Evolutionary conservation across 2,113 vertebrate genomes (phyloP), one percentile per base, ranked within the genome.

Genomic region (Ivindomyrus marchei): DNA sequence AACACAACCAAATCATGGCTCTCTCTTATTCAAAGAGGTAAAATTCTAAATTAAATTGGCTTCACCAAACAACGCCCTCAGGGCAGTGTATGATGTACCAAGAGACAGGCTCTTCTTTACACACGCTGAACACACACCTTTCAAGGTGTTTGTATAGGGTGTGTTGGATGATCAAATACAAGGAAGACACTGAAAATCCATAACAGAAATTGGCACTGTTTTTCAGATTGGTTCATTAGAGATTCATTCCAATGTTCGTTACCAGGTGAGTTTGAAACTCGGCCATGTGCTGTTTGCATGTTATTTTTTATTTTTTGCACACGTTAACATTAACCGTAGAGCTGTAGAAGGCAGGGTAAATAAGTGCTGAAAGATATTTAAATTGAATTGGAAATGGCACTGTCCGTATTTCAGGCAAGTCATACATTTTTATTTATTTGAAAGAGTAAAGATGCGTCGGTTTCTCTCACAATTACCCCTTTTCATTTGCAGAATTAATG

Each of bases 401-500:
- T 95, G 94, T 95, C 95, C 95, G 95, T 96, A 95, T 96, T 96
- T 95, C 93, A 95, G 94, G 94, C 94, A 93, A 94, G 95, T 94
- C 95, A 94, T 95, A 93, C 93, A 85, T 95, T 96, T 95, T 95
- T 95, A 95, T 96, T 96, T 96, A 94, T 95, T 93, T 94, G 95
- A 94, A 94, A 62, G 94, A 94, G 94, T 94, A 93, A 95, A 95
- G 94, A 95, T 94, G 95, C 94, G 94, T 94, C 91, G 91, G 92
- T 94, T 94, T 94, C 95, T 93, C 94, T 94, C 92, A 95, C 95
- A 95, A 95, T 96, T 95, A 95, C 94, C 95, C 95, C 94, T 95
- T 95, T 95, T 95, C 94, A 94, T 95, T 95, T 94, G 95, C 94
- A 94, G 95, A 96, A 96, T 96, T 94, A 95, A 96, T 96, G 95